phyloP scores from a whole-genome alignment of 2,797 vertebrate species.

The Picus viridis region DNA sequence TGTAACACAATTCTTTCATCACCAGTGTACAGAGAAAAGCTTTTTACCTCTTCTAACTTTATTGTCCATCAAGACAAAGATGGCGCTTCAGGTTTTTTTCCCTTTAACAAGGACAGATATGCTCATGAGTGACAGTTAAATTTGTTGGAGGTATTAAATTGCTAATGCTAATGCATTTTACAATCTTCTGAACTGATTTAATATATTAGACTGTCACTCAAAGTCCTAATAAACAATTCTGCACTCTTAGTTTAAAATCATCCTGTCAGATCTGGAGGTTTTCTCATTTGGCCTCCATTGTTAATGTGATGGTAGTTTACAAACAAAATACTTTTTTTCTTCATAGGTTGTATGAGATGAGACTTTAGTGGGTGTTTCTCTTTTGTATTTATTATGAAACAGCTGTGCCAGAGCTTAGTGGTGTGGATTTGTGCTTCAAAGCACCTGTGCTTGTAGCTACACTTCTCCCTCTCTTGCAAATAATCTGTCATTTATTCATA shows the following conservation, averaged over 20 bases:
- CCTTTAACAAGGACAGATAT: slow-evolving; percentile 76
- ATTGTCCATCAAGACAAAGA: slow-evolving; percentile 68
- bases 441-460: slow-evolving; percentile 56
- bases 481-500: slow-evolving; percentile 34
- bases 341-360: slow-evolving; percentile 35
- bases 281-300: slow-evolving; percentile 72
- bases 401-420: slow-evolving; percentile 38
- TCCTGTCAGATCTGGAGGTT: slow-evolving; percentile 70
- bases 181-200: slow-evolving; percentile 83
- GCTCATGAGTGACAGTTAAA: slow-evolving; percentile 82
- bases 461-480: slow-evolving; percentile 43
- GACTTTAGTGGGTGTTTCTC: slow-evolving; percentile 55
- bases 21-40: slow-evolving; percentile 22
- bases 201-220: slow-evolving; percentile 85
- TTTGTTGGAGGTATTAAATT: slow-evolving; percentile 84
- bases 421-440: slow-evolving; percentile 37
- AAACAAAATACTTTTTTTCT: slow-evolving; percentile 69
- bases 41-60: slow-evolving; percentile 64
- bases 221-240: slow-evolving; percentile 82
- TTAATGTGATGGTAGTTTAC: slow-evolving; percentile 75
- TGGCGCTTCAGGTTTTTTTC: slow-evolving; percentile 59
- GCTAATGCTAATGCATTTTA: slow-evolving; percentile 82
- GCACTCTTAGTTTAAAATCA: slow-evolving; percentile 73
- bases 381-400: slow-evolving; percentile 59
- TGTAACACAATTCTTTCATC: slow-evolving; percentile 43